phyloP scores from a whole-genome alignment of 2,797 vertebrate genomes.

The Sandelia bainsii region DNA sequence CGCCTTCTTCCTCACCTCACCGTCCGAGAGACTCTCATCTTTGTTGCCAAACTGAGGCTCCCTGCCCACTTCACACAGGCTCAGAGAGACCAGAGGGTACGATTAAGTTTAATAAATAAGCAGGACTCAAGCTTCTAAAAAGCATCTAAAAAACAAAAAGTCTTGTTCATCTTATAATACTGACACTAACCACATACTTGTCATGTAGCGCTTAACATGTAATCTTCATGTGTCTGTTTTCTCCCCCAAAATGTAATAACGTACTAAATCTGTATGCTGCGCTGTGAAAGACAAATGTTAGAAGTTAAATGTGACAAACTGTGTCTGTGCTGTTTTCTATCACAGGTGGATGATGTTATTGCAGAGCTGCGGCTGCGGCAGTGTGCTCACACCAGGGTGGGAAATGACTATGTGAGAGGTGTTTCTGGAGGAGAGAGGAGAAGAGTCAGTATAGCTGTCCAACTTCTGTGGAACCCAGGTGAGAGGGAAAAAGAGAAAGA shows the following conservation, averaged over 20 bases:
- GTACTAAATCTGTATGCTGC: neutral
- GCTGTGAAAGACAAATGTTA: neutral
- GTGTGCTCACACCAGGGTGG: constrained; percentile 93
- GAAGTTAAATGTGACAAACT: neutral
- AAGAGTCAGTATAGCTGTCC: constrained; percentile 95
- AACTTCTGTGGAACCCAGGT: constrained; percentile 98
- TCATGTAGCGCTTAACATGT: too few relatives aligned
- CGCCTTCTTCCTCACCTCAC: constrained; percentile 94
- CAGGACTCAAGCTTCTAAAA: neutral
- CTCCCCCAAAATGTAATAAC: neutral
- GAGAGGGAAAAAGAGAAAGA: constrained; percentile 54
- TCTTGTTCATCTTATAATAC: neutral
- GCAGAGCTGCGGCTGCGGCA: constrained; percentile 93
- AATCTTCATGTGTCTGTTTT: neutral
- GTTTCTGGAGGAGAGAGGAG: constrained; percentile 94
- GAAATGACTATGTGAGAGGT: constrained; percentile 89
- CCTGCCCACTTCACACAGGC: constrained; percentile 90
- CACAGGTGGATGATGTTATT: constrained; percentile 95
- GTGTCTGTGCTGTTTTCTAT: constrained; percentile 4
- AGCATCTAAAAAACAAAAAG: neutral
- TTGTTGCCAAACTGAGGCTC: constrained; percentile 92
- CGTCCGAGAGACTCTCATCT: constrained; percentile 91
- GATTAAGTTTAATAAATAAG: neutral
- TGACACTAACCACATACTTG: neutral
- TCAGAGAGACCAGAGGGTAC: constrained; percentile 92